Base-by-base conservation (phyloP, 2,888 invertebrate genomes). In the Thymelicus sylvestris region DNA sequence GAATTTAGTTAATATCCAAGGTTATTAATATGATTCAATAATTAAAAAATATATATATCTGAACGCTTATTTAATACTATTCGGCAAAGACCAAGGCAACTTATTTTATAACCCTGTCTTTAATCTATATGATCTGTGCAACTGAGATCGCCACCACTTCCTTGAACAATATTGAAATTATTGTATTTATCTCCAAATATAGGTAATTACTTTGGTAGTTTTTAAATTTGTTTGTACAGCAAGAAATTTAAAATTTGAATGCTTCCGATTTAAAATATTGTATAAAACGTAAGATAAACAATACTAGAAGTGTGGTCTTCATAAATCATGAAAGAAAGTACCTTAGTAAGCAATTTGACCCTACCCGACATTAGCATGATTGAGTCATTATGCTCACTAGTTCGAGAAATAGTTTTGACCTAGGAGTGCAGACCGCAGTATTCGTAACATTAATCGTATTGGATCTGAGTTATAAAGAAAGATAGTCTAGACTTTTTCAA, bases 301-400 rank as follows among this genome's bases (percentile, higher is more conserved):
- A 50, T 39, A 38, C 48, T 67, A 38, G 13, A 63, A 62, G 44
- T 69, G 15, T 39, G 63, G 19, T 41, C 55, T 47, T 69, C 72
- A 74, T 76, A 76, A 75, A 74, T 75, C 75, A 76, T 74, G 73
- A 74, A 75, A 70, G 78, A 78, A 76, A 78, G 78, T 75, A 65
- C 64, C 38, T 72, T 59, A 19, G 59, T 59, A 64, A 24, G 64
- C 57, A 64, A 52, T 57, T 69, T 69, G 69, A 64, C 64, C 69
- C 69, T 50, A 69, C 2, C 50, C 64, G 69, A 69, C 69, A 64
- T 69, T 50, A 64, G 12, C 24, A 31, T 68, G 57, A 64, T 64
- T 64, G 64, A 65, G 59, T 59, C 64, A 64, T 60, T 70, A 65
- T 48, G 47, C 57, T 69, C 69, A 69, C 24, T 59, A 57, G n/a